Percentiles rank a stretch among this genome's conserved stretches.
These are phyloP conservation scores for Trematomus bernacchii DNA, from an alignment of 2,797 vertebrate genomes.

Conservation along the genomic window DNA sequence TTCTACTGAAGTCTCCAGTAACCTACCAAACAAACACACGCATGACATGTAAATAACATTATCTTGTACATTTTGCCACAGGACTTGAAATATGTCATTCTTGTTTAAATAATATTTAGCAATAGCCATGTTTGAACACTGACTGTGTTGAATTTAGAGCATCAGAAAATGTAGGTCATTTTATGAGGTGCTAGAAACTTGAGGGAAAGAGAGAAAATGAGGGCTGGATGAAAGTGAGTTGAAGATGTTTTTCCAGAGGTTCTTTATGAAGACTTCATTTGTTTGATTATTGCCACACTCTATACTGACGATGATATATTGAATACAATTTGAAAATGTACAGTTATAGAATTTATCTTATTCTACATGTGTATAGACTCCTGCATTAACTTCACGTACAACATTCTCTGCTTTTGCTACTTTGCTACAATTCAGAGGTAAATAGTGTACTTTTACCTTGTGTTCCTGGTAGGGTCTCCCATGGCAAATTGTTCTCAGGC, in stretches of 20 bases:
- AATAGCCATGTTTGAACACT: too few relatives aligned
- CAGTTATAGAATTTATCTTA: too few relatives aligned
- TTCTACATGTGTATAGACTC: not conserved
- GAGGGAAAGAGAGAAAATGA: not conserved
- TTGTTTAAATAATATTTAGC: too few relatives aligned
- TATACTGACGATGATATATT: not conserved
- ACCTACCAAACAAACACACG: not conserved
- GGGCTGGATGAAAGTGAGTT: not conserved
- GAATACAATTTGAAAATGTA: not conserved
- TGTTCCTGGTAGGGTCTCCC: too few relatives aligned
- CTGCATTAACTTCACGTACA: too few relatives aligned
- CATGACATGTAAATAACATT: not conserved
- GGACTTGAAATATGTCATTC: too few relatives aligned
- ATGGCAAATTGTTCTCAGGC: too few relatives aligned
- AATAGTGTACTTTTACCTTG: too few relatives aligned
- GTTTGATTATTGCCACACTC: not conserved
- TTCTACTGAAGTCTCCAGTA: not conserved
- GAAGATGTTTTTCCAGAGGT: too few relatives aligned
- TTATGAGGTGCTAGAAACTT: not conserved
- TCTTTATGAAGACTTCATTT: not conserved
- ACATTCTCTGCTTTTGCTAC: too few relatives aligned
- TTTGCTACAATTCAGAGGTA: too few relatives aligned
- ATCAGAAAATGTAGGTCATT: not conserved
- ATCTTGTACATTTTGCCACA: not conserved
- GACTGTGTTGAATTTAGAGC: not conserved